Evolutionary conservation across 1,140 invertebrate species (phyloP), one percentile per base, ranked within the genome.

Genomic region (Colletes latitarsis): DNA sequence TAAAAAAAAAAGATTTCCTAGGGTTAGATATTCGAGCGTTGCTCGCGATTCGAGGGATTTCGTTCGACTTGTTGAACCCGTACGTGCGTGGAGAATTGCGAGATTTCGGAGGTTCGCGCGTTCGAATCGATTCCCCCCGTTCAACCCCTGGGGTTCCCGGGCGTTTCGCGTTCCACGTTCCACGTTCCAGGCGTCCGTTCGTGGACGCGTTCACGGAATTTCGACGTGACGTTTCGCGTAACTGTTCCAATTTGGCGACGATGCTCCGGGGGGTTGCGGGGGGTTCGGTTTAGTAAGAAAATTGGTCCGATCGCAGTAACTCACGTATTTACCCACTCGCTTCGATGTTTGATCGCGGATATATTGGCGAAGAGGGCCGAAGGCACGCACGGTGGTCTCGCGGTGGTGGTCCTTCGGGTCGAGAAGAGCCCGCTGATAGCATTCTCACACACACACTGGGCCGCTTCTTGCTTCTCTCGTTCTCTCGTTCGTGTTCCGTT

Each of bases 331-430:
- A 88, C 78, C 83, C 82, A 83, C 87, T 79, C 87, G 74, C 81
- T 21, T 62, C 78, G 85, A 89, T 90, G 89, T 89, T 90, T 89
- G 87, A 90, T 90, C 89, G 81, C 80, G 89, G 85, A 88, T 89
- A 88, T 89, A 90, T 89, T 83, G 87, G 87, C 87, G 78, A 77
- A 87, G 82, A 85, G 82, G 83, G 74, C 83, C 81, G 83, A 89
- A 88, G 84, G 78, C 89, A 88, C 85, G 89, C 89, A 90, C 85
- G 89, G 89, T 90, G 89, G 89, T 90, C 89, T 90, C 88, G 87
- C 89, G 83, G 89, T 90, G 43, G 89, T 90, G 89, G 89, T 90
- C 89, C 86, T 30, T 68, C 80, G 41, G 88, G 86, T 88, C 88
- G 87, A 87, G 88, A 82, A 63, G 82, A 89, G 81, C 76, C 81